Conservation (phyloP, 2,113 vertebrate genomes). For the Oreochromis aureus region DNA sequence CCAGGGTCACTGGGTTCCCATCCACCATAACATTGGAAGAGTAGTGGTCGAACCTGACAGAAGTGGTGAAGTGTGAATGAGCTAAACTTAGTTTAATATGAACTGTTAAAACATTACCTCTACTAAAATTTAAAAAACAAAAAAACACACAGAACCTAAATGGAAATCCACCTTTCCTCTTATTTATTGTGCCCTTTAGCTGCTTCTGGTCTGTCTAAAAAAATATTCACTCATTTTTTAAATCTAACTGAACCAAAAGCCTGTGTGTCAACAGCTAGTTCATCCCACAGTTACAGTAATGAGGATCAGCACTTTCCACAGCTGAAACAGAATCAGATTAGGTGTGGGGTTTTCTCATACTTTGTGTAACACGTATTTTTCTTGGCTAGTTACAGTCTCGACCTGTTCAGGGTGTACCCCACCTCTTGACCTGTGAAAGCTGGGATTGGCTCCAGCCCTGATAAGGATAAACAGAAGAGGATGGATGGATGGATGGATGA, state of each 20-base stretch:
- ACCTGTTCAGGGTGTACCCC: background rate
- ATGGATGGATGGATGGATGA: background rate
- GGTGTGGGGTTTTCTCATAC: background rate
- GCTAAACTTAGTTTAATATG: background rate
- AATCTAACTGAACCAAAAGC: background rate
- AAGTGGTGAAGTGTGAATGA: background rate
- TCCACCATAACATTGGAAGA: constrained; percentile 99
- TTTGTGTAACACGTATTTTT: background rate
- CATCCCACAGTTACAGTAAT: background rate
- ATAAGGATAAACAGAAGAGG: background rate
- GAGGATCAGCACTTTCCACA: background rate
- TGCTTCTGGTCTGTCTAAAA: background rate
- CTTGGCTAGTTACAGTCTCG: background rate
- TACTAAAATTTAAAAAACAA: background rate
- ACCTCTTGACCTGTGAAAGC: background rate
- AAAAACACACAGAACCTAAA: background rate
- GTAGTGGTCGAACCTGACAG: constrained; percentile 90
- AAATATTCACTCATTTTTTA: background rate
- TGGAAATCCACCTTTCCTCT: background rate
- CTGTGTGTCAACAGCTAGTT: background rate
- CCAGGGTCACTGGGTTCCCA: constrained; percentile 93
- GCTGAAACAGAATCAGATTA: background rate
- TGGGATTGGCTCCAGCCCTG: background rate
- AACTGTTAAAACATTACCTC: background rate
- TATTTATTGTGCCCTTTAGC: background rate